A percentile compares a stretch with the other conserved stretches of the same genome.
These are phyloP conservation scores for Ispidina lecontei DNA, from an alignment of 2,797 vertebrate genomes.

Conservation along the genomic window DNA sequence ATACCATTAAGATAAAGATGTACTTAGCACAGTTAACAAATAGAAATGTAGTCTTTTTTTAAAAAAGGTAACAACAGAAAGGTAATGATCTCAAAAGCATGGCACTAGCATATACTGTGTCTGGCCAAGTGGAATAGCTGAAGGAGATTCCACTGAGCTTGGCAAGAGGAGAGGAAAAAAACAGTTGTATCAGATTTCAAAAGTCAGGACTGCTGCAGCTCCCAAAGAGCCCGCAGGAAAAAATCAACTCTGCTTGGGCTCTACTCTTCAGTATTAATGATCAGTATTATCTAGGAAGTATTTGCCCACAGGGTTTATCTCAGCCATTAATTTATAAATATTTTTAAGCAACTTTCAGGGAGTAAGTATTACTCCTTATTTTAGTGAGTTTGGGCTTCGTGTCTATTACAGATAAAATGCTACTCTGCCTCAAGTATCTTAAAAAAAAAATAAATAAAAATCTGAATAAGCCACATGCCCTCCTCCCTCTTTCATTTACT, in stretches of 20 bases:
- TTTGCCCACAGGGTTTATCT: not conserved
- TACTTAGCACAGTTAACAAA: not conserved
- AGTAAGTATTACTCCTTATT: not conserved
- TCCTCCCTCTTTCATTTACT: not conserved
- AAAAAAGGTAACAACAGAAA: not conserved
- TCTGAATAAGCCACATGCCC: not conserved
- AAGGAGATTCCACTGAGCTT: not conserved
- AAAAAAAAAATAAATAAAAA: not conserved
- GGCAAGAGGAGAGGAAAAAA: not conserved
- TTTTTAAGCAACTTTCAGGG: not conserved
- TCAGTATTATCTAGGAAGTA: not conserved
- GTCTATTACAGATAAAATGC: not conserved
- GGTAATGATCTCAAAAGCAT: not conserved
- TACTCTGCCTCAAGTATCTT: not conserved
- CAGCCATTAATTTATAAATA: not conserved
- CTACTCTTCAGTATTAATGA: not conserved
- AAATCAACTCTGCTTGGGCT: not conserved
- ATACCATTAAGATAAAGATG: not conserved
- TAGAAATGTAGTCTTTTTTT: not conserved
- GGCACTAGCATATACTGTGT: not conserved
- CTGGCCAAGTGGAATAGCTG: not conserved
- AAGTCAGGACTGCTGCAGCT: not conserved
- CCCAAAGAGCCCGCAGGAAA: not conserved
- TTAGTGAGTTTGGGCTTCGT: not conserved
- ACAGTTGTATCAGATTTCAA: conserved; percentile 29